phyloP scores from a whole-genome alignment of 2,888 invertebrate genomes.

The Archips xylosteana region DNA sequence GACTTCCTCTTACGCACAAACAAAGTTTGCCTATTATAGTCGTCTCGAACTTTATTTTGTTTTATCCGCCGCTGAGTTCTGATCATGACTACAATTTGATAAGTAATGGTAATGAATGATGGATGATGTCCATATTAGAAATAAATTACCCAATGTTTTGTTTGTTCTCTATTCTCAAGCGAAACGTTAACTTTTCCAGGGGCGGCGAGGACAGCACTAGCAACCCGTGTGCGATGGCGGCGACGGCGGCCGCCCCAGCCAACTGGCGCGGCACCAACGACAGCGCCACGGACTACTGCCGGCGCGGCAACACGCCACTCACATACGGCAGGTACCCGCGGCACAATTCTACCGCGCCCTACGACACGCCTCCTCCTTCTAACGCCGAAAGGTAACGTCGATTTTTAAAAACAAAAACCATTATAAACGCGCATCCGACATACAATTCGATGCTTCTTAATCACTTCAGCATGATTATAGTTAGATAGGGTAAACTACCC shows the following conservation, averaged over 20 bases:
- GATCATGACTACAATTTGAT: too few species aligned
- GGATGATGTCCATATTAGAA: neutral
- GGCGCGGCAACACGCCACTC: slow-evolving; percentile 81
- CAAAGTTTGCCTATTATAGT: too few species aligned
- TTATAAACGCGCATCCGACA: slow-evolving; percentile 6
- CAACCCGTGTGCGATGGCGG: slow-evolving; percentile 77
- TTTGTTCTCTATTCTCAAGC: neutral
- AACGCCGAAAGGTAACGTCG: slow-evolving; percentile 76
- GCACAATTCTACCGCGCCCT: slow-evolving; percentile 78
- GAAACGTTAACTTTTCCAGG: slow-evolving; percentile 52
- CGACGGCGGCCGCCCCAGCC: slow-evolving; percentile 79
- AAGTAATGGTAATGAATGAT: too few species aligned
- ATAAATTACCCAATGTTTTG: neutral
- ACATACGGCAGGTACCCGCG: slow-evolving; percentile 86
- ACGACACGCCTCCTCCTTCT: slow-evolving; percentile 79
- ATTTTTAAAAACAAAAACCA: slow-evolving; percentile 33
- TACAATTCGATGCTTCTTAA: slow-evolving; percentile 18
- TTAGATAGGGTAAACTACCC: too few species aligned
- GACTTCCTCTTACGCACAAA: too few species aligned
- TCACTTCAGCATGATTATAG: slow-evolving; percentile 14
- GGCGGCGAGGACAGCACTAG: slow-evolving; percentile 78
- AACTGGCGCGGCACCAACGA: slow-evolving; percentile 83
- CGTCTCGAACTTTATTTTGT: too few species aligned
- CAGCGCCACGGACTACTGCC: slow-evolving; percentile 79
- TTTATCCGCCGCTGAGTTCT: too few species aligned